Conservation (phyloP, 2,888 invertebrate species). For the Drosophila borborema region DNA sequence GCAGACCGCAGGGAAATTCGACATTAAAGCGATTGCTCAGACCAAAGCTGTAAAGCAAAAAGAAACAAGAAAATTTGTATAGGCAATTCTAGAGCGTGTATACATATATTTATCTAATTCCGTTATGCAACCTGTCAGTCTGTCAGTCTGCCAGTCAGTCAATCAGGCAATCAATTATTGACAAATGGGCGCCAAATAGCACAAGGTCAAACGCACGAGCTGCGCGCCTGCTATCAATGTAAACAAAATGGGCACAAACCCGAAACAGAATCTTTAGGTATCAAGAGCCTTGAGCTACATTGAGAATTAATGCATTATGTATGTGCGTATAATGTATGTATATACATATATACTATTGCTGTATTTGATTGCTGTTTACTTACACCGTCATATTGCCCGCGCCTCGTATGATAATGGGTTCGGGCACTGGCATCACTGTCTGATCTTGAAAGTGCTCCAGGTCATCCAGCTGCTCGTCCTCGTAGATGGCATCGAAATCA, state of each 20-base stretch:
- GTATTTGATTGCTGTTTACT: constrained; percentile 84
- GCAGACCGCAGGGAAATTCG: constrained; percentile 96
- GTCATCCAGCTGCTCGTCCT: constrained; percentile 92
- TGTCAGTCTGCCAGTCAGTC: constrained; percentile 7
- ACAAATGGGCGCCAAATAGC: constrained; percentile 51
- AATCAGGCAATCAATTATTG: constrained; percentile 36
- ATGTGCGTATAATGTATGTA: background rate
- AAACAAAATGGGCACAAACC: constrained; percentile 20
- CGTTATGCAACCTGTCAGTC: constrained; percentile 38
- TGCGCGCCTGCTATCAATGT: constrained; percentile 28
- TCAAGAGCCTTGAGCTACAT: constrained; percentile 69
- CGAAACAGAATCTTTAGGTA: constrained; percentile 39
- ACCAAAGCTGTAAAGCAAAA: constrained; percentile 91
- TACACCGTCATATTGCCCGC: constrained; percentile 99
- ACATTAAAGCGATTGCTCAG: constrained; percentile 97
- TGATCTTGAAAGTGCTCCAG: constrained; percentile 90
- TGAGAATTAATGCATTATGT: constrained; percentile 18
- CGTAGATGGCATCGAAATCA: constrained; percentile 98
- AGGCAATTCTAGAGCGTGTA: background rate
- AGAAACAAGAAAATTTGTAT: background rate
- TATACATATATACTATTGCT: background rate
- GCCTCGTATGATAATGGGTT: constrained; percentile 96
- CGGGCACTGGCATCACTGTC: constrained; percentile 92
- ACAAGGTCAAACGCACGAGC: constrained; percentile 47
- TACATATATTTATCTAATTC: constrained; percentile 12